Conservation (phyloP, 1,140 invertebrate species). For the Chlorops oryzae region DNA sequence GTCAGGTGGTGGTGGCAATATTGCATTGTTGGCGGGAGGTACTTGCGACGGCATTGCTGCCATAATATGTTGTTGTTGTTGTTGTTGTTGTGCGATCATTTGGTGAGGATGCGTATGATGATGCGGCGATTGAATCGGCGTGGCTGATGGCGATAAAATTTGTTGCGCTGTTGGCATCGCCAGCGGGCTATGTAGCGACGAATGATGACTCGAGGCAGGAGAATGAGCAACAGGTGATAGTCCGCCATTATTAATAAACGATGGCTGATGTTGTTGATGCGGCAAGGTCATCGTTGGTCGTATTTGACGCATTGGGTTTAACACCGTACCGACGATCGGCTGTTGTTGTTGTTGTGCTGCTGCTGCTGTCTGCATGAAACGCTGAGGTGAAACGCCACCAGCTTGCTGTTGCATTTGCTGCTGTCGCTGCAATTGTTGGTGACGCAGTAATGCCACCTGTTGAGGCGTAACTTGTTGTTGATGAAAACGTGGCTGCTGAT, state of each 20-base stretch:
- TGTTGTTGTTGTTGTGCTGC: slow-evolving; percentile 35
- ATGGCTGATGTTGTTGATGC: slow-evolving; percentile 42
- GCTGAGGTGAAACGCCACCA: slow-evolving; percentile 46
- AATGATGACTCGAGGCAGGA: slow-evolving; percentile 42
- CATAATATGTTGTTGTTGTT: slow-evolving; percentile 20
- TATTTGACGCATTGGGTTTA: too few relatives aligned
- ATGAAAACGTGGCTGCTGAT: slow-evolving; percentile 37
- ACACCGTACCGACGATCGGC: too few relatives aligned
- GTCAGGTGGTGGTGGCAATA: slow-evolving; percentile 42
- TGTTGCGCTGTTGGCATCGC: slow-evolving; percentile 41
- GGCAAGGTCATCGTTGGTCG: too few relatives aligned
- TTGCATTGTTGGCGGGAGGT: slow-evolving; percentile 29
- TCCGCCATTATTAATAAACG: slow-evolving; percentile 29
- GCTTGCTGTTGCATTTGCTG: slow-evolving; percentile 28
- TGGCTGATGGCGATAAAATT: slow-evolving; percentile 37
- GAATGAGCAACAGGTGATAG: slow-evolving; percentile 47
- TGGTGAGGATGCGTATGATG: slow-evolving; percentile 22
- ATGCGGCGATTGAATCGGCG: slow-evolving; percentile 29
- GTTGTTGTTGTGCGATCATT: slow-evolving; percentile 16
- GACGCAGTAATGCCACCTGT: slow-evolving; percentile 10
- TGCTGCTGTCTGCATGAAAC: slow-evolving; percentile 34
- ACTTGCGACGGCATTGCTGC: slow-evolving; percentile 24
- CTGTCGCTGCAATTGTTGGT: slow-evolving; percentile 28
- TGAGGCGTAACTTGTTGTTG: slow-evolving; percentile 22
- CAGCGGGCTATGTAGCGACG: slow-evolving; percentile 44